These are phyloP conservation scores for Tokudaia muenninki DNA, from an alignment of 2,797 vertebrate species.

Conservation along the genomic window DNA sequence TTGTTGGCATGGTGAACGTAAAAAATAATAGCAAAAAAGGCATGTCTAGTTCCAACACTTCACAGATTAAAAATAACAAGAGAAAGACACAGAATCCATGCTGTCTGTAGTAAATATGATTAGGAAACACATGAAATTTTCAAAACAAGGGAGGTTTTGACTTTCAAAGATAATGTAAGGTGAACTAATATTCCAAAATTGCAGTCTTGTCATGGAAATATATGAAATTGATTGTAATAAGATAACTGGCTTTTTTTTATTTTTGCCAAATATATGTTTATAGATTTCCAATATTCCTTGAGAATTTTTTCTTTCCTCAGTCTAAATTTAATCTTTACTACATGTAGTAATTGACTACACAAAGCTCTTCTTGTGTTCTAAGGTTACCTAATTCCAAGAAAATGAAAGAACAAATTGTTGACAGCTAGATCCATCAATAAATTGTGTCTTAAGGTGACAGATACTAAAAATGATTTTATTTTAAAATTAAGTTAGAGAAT, in stretches of 20 bases:
- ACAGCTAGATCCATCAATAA: background rate
- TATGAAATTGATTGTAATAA: background rate
- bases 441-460: conserved; percentile 25
- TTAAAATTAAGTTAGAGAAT: conserved; percentile 69
- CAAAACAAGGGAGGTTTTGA: background rate
- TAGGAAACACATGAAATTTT: background rate
- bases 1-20: background rate
- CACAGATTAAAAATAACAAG: background rate
- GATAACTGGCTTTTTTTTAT: background rate
- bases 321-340: background rate
- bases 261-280: background rate
- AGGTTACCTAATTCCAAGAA: conserved; percentile 5
- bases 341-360: background rate
- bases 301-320: background rate
- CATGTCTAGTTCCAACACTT: background rate
- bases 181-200: conserved; percentile 22
- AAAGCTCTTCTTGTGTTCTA: background rate
- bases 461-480: conserved; percentile 55
- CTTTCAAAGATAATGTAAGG: background rate
- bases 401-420: background rate
- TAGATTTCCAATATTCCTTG: background rate
- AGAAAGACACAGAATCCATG: background rate
- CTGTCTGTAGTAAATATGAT: background rate
- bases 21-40: conserved; percentile 16
- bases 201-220: background rate